Base-by-base conservation (phyloP, 2,888 invertebrate species). In the Nomada fabriciana region DNA sequence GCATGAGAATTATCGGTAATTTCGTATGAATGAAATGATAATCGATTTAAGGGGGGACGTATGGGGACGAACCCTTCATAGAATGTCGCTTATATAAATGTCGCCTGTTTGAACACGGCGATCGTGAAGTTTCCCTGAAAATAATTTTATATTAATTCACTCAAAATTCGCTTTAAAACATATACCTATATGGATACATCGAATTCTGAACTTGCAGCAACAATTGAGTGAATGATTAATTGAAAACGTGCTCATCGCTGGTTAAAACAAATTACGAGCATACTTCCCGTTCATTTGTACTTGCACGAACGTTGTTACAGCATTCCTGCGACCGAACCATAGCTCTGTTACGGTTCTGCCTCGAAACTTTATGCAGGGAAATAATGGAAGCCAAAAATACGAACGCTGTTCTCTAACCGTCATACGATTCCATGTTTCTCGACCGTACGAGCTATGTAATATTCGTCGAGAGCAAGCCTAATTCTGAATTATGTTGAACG, bases 1-100 rank as follows among this genome's bases (percentile, higher is more conserved):
- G 83, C 90, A 88, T 88, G 82, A 84, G 89, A 82, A 89, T 89
- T 88, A 84, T 72, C 84, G 86, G 90, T 91, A 90, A 91, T 93
- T 91, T 92, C 82, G 64, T 77, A 77, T 82, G 83, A 91, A 90
- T 89, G 85, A 86, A 83, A 87, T 85, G 89, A 90, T 91, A 91
- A 91, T 90, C 89, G 89, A 89, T 89, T 83, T 69, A 72, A 36
- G 47, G 68, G 75, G 70, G 60, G 78, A n/a, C 15, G 10, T 18
- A 10, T 2, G 42, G 13, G 47, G 10, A 59, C 18, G 55, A 60
- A 69, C 25, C 71, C 63, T 68, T 61, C 53, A 10, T 18, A n/a
- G 23, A 50, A 53, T 42, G 64, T 25, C 52, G 11, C 11, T n/a
- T 23, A 11, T 43, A 63, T 25, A 11, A 10, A 7, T 47, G 15